Base-by-base conservation (phyloP, 2,888 invertebrate species). In the Papilio protenor region DNA sequence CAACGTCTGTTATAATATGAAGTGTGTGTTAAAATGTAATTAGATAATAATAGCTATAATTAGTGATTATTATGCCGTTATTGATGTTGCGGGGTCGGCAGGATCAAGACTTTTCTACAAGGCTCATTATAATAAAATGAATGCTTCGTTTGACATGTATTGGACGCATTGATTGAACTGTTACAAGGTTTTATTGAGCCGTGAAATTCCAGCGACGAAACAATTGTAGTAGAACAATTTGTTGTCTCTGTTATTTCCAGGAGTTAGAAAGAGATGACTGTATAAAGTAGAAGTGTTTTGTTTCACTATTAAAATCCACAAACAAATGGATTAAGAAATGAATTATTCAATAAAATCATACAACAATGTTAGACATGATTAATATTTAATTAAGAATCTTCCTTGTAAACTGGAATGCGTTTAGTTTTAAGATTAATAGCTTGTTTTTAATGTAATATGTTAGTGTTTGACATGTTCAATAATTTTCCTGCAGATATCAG, bases 21-120 rank as follows among this genome's bases (percentile, higher is more conserved):
- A 21, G 23, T 59, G 52, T 57, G 45, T 40, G 21, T 33, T 45
- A 57, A 59, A 59, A 61, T 61, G 12, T 23, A 23, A 33, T 64
- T 16, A 64, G 14, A 64, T 64, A 14, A 33, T 33, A 64, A 59
- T 33, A 64, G 18, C 18, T 61, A 45, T 75, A 57, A 75, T 45
- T 64, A 52, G n/a, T 66, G 8, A 66, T 69, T 40, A 33, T 75
- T 33, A n/a, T 52, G 27, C 16, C 47, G 33, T 73, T 73, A 73
- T 73, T 73, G 77, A 73, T 70, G 73, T 49, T 14, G 55, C 59
- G 74, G 74, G 77, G 77, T 77, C 74, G 77, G 45, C 71, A 74
- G 73, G 77, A 59, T 77, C 77, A 73, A 59, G 70, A 49, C 45
- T 77, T 74, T 75, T 75, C 52, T 70, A 71, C n/a, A 64, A 72